Percentiles rank a stretch among this genome's conserved stretches.
phyloP scores from a whole-genome alignment of 2,797 vertebrate genomes.

The Gobionotothen gibberifrons region DNA sequence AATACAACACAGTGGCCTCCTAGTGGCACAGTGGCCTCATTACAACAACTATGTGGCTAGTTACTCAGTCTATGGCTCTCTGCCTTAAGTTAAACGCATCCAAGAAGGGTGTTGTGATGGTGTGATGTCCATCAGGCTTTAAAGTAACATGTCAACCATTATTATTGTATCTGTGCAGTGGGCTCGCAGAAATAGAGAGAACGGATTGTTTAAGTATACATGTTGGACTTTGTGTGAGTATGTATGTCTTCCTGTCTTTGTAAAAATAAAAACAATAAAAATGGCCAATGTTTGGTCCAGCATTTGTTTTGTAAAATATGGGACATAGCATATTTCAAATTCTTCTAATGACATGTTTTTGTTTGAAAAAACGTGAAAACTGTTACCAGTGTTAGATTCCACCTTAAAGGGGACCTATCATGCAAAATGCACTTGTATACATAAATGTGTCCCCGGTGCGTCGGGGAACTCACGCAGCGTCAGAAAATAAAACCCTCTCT shows the following conservation, averaged over 20 bases:
- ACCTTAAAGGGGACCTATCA: too few species aligned
- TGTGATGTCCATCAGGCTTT: background rate
- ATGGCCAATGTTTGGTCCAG: background rate
- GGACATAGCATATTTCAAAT: background rate
- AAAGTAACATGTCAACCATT: background rate
- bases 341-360: background rate
- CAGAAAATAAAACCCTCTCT: too few species aligned
- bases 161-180: background rate
- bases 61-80: background rate
- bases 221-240: background rate
- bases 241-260: background rate
- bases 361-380: background rate
- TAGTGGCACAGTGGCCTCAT: conserved; percentile 10
- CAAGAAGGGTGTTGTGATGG: background rate
- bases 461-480: too few species aligned
- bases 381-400: too few species aligned
- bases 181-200: background rate
- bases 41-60: background rate
- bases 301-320: background rate
- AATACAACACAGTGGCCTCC: conserved; percentile 1
- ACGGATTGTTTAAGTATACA: background rate
- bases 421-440: too few species aligned
- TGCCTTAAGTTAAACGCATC: background rate
- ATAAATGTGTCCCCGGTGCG: too few species aligned
- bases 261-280: background rate